Percentiles rank a stretch among this genome's conserved stretches.
These are phyloP conservation scores for Meiosimyza decipiens DNA, from an alignment of 2,888 invertebrate genomes.

Conservation along the genomic window DNA sequence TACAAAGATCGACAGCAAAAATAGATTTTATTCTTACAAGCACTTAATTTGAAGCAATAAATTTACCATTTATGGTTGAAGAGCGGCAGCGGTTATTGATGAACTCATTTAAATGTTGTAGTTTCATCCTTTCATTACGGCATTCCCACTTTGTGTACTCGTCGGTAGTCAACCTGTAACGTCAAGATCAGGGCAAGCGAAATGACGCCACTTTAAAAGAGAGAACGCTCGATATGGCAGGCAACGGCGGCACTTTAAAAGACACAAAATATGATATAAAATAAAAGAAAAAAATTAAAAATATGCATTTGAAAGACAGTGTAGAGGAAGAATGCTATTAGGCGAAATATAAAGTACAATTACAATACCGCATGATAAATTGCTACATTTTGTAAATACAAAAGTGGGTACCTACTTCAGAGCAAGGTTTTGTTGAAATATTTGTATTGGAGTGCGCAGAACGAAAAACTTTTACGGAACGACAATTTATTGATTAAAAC, in stretches of 20 bases:
- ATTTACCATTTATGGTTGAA: conserved; percentile 18
- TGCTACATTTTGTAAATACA: neutral
- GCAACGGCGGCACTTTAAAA: conserved; percentile 19
- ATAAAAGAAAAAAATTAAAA: conserved; percentile 13
- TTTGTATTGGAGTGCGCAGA: too few relatives aligned
- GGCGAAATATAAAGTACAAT: neutral
- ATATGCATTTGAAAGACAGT: neutral
- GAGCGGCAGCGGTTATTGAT: neutral
- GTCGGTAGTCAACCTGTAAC: conserved; percentile 27
- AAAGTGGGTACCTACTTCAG: conserved; percentile 7
- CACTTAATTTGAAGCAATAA: conserved; percentile 31
- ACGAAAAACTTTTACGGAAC: too few relatives aligned
- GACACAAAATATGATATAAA: conserved; percentile 6
- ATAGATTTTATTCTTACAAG: conserved; percentile 15
- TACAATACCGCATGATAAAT: conserved; percentile 2
- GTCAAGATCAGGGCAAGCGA: conserved; percentile 27
- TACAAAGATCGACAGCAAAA: conserved; percentile 25
- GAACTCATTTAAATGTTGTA: conserved; percentile 12
- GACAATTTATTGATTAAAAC: too few relatives aligned
- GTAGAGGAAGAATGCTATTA: neutral
- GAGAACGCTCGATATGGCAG: neutral
- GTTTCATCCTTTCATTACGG: conserved; percentile 22
- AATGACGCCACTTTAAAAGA: conserved; percentile 13
- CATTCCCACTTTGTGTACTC: neutral
- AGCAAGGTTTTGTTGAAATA: neutral